Conservation (phyloP, 2,797 vertebrate species). For the Pipistrellus pygmaeus region DNA sequence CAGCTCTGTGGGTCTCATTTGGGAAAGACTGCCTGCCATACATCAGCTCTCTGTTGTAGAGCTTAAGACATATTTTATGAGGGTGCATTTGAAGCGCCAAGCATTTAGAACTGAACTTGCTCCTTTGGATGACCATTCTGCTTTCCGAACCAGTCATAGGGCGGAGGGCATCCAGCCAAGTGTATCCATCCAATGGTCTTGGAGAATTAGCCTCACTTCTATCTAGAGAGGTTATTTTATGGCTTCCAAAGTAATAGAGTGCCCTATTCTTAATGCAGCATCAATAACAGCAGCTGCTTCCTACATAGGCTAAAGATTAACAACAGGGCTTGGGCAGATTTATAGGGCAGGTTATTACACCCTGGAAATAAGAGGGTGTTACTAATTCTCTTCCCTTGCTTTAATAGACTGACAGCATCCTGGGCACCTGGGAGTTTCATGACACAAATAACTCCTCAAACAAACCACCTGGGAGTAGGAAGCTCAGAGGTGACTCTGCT, state of each 20-base stretch:
- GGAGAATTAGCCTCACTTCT: constrained; percentile 63
- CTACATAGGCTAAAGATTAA: constrained; percentile 71
- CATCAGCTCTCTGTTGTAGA: neutral
- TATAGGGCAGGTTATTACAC: constrained; percentile 69
- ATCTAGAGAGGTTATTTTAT: constrained; percentile 61
- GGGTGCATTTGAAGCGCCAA: neutral
- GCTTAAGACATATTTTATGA: neutral
- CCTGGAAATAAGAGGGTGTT: constrained; percentile 68
- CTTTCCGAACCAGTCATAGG: neutral
- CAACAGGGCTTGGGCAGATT: constrained; percentile 61
- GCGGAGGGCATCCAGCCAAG: neutral
- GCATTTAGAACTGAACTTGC: neutral
- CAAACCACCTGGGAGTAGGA: neutral
- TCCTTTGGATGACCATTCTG: neutral
- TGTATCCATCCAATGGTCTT: neutral
- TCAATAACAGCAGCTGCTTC: constrained; percentile 56
- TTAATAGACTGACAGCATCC: constrained; percentile 66
- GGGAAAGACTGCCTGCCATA: neutral
- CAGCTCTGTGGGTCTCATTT: neutral
- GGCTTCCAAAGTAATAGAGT: constrained; percentile 47
- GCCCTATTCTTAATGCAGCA: constrained; percentile 19
- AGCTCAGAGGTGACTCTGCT: neutral
- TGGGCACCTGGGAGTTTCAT: constrained; percentile 14
- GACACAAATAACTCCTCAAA: constrained; percentile 59
- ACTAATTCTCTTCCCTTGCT: constrained; percentile 65